Evolutionary conservation across 2,113 vertebrate species (phyloP).

Genomic region (Prolemur simus): DNA sequence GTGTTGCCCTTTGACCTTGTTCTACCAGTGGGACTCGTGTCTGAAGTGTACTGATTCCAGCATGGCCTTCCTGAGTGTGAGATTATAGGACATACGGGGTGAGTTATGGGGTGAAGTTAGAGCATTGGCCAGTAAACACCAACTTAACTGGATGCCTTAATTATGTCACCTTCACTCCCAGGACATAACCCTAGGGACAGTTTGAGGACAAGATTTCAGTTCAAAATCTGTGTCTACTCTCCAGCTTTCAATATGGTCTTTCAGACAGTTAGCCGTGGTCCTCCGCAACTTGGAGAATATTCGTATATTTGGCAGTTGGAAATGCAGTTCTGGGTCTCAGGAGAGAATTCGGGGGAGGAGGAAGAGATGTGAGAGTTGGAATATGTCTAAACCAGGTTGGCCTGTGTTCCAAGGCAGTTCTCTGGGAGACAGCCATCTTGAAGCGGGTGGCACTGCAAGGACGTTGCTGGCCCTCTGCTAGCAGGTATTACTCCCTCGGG

Average conservation of each 20-base stretch:
- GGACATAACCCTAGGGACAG: not conserved
- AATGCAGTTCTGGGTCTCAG: not conserved
- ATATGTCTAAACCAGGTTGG: not conserved
- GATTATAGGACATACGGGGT: not conserved
- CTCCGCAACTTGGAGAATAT: not conserved
- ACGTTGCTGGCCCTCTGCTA: no score
- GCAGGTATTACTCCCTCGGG: no score
- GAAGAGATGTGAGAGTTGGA: not conserved
- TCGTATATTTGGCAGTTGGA: not conserved
- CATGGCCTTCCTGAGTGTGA: slow-evolving; percentile 4
- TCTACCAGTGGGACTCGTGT: slow-evolving; percentile 12
- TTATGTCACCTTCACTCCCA: slow-evolving; percentile 28
- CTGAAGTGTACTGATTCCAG: slow-evolving; percentile 57
- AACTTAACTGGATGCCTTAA: slow-evolving; percentile 57
- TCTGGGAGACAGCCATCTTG: slow-evolving; percentile 44
- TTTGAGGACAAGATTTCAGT: not conserved
- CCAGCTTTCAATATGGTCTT: not conserved
- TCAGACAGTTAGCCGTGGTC: not conserved
- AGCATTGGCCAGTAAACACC: slow-evolving; percentile 32
- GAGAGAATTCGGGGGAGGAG: not conserved
- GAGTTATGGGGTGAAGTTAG: slow-evolving; percentile 40
- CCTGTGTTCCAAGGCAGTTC: slow-evolving; percentile 32
- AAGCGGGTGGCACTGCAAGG: slow-evolving; percentile 39
- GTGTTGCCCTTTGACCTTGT: slow-evolving; percentile 61
- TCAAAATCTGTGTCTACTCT: slow-evolving; percentile 1